Evolutionary conservation across 1,140 invertebrate genomes (phyloP).

Genomic region (Chrysopa pallens): DNA sequence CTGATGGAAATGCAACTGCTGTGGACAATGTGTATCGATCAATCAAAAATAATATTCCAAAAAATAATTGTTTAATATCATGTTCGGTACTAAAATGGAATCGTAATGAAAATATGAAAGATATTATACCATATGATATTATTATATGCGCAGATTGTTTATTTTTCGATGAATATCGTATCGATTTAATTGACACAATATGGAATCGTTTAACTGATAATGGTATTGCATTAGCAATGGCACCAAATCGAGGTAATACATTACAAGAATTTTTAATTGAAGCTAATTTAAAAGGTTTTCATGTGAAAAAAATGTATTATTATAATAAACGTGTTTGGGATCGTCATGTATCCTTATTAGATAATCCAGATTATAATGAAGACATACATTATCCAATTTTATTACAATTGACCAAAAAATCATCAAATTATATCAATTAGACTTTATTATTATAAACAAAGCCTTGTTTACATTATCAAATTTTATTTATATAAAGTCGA

Average conservation of each 20-base stretch:
- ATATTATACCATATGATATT: conserved; percentile 36
- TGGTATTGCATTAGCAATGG: conserved; percentile 56
- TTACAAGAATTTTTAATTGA: conserved; percentile 47
- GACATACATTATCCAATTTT: conserved; percentile 49
- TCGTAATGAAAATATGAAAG: conserved; percentile 10
- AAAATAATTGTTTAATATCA: conserved; percentile 12
- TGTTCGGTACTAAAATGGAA: conserved; percentile 30
- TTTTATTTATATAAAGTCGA: neutral
- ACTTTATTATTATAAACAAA: neutral
- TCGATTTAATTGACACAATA: conserved; percentile 50
- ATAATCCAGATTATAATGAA: conserved; percentile 40
- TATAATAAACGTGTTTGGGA: conserved; percentile 49
- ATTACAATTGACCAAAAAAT: conserved; percentile 31
- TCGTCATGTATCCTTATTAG: conserved; percentile 37
- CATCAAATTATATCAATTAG: conserved; percentile 12
- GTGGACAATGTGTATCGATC: conserved; percentile 55
- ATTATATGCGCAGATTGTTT: conserved; percentile 64
- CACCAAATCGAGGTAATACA: conserved; percentile 52
- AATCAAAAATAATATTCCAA: conserved; percentile 38
- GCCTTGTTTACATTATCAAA: neutral
- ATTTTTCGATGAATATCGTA: conserved; percentile 64
- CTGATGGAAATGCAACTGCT: conserved; percentile 62
- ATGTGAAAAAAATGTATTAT: conserved; percentile 30
- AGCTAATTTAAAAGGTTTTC: conserved; percentile 35
- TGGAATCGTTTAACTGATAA: conserved; percentile 40